Percentiles rank a stretch among this genome's conserved stretches.
Evolutionary conservation across 2,797 vertebrate genomes (phyloP).

Genomic region (Crax fasciolata): DNA sequence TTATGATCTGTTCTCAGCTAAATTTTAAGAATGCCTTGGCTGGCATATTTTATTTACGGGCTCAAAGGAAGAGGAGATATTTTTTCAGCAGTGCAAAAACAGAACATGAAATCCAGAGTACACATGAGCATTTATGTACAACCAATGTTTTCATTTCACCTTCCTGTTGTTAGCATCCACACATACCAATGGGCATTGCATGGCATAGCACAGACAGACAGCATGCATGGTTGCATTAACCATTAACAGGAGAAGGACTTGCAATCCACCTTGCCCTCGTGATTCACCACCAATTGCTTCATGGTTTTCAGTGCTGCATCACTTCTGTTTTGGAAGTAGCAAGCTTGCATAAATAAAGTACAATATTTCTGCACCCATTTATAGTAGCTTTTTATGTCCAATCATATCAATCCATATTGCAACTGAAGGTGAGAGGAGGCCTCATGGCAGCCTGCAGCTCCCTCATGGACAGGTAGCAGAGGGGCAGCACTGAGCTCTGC

Average conservation of each 20-base stretch:
- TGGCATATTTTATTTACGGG: background rate
- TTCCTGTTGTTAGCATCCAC: background rate
- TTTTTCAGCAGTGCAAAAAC: background rate
- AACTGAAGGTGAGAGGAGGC: background rate
- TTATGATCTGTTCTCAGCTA: fast-evolving
- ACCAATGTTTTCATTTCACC: constrained; percentile 38
- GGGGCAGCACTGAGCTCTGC: too few relatives aligned
- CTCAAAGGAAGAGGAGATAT: background rate
- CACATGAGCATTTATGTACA: background rate
- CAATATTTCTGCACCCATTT: background rate
- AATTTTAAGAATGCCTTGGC: background rate
- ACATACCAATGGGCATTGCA: background rate
- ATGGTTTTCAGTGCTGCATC: background rate
- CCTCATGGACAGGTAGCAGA: too few relatives aligned
- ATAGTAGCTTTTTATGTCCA: background rate
- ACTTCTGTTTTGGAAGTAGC: background rate
- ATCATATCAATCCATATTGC: background rate
- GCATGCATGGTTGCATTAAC: background rate
- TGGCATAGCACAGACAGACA: background rate
- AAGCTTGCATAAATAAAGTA: fast-evolving
- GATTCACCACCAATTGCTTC: background rate
- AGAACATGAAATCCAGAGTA: background rate
- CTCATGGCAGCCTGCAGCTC: too few relatives aligned
- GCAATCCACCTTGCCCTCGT: background rate
- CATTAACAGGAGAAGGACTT: background rate